Percentiles rank a stretch among this genome's conserved stretches.
These are phyloP conservation scores for Prolemur simus DNA, from an alignment of 2,113 vertebrate genomes.

Conservation along the genomic window DNA sequence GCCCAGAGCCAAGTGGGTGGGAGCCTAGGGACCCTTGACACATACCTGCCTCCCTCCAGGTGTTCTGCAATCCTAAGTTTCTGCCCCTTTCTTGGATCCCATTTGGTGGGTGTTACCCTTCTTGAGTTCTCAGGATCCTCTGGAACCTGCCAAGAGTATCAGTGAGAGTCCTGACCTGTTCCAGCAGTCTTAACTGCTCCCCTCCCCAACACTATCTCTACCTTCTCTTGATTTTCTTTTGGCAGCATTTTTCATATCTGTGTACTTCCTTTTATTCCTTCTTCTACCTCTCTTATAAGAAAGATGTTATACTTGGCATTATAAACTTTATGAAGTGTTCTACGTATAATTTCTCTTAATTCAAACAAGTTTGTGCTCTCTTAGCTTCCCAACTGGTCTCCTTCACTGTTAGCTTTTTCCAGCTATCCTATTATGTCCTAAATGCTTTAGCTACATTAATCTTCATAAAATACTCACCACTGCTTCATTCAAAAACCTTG, in stretches of 20 bases:
- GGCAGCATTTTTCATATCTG: not conserved
- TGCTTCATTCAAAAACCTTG: conserved; percentile 22
- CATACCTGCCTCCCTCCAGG: conserved; percentile 50
- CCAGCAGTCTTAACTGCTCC: not conserved
- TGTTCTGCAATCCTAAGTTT: conserved; percentile 31
- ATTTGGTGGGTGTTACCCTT: conserved; percentile 42
- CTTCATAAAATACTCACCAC: not conserved
- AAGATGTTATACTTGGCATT: conserved; percentile 29
- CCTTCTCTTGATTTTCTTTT: not conserved
- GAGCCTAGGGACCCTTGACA: conserved; percentile 39
- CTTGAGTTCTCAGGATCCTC: conserved; percentile 30
- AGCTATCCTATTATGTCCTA: conserved; percentile 1
- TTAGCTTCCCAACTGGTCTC: conserved; percentile 54
- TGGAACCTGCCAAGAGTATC: not conserved
- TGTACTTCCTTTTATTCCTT: not conserved
- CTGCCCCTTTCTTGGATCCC: conserved; percentile 33
- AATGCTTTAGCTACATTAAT: conserved; percentile 42
- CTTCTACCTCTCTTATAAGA: not conserved
- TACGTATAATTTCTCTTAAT: conserved; percentile 45
- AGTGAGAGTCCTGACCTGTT: not conserved
- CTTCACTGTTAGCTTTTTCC: conserved; percentile 57
- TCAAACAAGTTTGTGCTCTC: not conserved
- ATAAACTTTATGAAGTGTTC: conserved; percentile 18
- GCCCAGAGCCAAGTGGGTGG: conserved; percentile 56
- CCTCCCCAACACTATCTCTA: not conserved